Evolutionary conservation across 2,797 vertebrate genomes (phyloP), one percentile per base, ranked within the genome.

Genomic region (Sebastolobus alascanus): DNA sequence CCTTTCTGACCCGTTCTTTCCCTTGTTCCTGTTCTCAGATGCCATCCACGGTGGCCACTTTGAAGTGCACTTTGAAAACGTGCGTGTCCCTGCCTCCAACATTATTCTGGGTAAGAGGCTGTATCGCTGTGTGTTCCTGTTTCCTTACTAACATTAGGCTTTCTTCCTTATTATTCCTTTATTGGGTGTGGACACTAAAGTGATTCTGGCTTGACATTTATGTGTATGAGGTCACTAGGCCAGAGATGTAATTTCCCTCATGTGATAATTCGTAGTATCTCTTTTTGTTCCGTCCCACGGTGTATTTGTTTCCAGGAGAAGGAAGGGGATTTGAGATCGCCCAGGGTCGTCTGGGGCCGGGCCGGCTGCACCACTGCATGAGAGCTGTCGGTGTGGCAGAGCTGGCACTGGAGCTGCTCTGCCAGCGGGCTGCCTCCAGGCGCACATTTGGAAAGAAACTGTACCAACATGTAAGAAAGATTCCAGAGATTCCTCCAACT

Each of bases 321-420:
- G 98, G 97, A 31, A 90, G 96, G 59, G 98, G 98, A 0, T 99
- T 99, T 88, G 97, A 99, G 87, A 98, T 99, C 0, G 96, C 98
- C 4, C 98, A 99, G 86, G 96, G 97, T 8, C 96, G 97, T 1
- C 96, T 99, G 1, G 98, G 98, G 1, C 97, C 98, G 0, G 98
- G 97, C 68, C 91, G 97, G 22, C 96, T 99, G 79, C 98, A 99
- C 83, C 98, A 99, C 94, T 98, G 98, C 50, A 99, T 99, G 98
- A 95, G 97, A 68, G 93, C 95, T 0, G 93, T 99, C 0, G 98
- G 98, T 0, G 14, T 95, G 0, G 97, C 97, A 0, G 98, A 99
- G 84, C 29, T 88, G 0, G 97, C 97, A 0, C 79, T 99, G 56
- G 94, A 97, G 92, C 93, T 99, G 60, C 90, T 99, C 90, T 99